phyloP scores from a whole-genome alignment of 2,113 vertebrate species.

The Microcebus murinus region DNA sequence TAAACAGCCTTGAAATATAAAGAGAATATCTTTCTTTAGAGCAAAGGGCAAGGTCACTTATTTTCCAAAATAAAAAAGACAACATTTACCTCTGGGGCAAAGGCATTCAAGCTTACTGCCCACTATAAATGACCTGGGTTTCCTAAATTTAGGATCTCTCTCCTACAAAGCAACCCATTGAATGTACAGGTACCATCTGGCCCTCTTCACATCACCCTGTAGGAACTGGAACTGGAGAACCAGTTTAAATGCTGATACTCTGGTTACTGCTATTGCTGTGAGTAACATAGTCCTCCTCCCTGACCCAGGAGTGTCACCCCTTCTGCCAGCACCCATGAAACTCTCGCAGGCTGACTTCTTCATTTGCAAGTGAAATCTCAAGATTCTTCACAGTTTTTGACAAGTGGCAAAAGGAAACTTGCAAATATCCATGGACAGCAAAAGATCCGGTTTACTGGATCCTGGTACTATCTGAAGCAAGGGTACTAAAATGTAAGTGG shows the following conservation, averaged over 20 bases:
- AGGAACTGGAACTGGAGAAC: not conserved
- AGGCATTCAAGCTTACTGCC: not conserved
- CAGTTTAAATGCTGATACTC: not conserved
- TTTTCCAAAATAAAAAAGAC: not conserved
- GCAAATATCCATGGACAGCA: not conserved
- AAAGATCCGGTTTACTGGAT: conserved; percentile 1
- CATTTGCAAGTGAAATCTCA: not conserved
- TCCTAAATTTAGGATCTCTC: not conserved
- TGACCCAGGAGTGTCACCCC: not conserved
- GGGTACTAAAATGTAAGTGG: not conserved
- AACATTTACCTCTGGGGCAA: not conserved
- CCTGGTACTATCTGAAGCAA: not conserved
- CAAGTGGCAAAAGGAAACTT: not conserved
- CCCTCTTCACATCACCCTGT: not conserved
- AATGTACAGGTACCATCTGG: not conserved
- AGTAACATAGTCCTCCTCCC: not conserved
- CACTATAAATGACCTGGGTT: not conserved
- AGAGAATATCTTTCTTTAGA: not conserved
- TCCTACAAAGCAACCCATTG: not conserved
- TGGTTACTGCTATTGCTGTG: not conserved
- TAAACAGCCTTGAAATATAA: not conserved
- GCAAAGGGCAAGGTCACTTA: not conserved
- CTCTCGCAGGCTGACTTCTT: not conserved
- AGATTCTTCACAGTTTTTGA: not conserved
- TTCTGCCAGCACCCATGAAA: not conserved